These are phyloP conservation scores for Eilema griseolum DNA, from an alignment of 2,888 invertebrate genomes.

Conservation along the genomic window DNA sequence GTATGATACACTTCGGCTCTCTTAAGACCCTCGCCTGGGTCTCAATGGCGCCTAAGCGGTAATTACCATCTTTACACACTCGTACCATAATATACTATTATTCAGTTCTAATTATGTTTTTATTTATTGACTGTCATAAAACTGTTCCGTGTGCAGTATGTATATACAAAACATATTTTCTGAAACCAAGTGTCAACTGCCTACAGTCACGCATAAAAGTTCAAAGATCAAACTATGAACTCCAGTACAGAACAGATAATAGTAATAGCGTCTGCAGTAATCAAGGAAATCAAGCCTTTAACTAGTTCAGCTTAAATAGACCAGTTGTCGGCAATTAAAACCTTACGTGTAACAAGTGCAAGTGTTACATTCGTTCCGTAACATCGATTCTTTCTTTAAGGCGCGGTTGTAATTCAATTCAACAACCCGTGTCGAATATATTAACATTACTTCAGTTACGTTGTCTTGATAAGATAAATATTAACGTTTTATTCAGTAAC, in stretches of 20 bases:
- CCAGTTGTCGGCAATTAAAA: conserved; percentile 53
- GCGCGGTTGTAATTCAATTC: background rate
- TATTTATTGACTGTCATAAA: background rate
- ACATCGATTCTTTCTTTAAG: conserved; percentile 70
- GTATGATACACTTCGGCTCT: no score
- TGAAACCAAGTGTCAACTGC: background rate
- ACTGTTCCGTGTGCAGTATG: background rate
- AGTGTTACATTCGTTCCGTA: conserved; percentile 82
- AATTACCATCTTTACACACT: no score
- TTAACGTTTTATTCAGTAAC: background rate
- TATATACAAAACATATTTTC: background rate
- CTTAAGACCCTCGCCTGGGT: no score
- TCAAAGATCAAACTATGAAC: conserved; percentile 15
- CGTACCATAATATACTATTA: no score
- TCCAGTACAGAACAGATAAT: no score
- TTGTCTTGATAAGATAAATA: background rate
- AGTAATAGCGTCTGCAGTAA: no score
- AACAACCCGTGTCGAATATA: background rate
- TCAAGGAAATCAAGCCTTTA: conserved; percentile 45
- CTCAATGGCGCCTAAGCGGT: no score
- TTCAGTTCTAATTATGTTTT: background rate
- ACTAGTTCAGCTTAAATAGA: conserved; percentile 52
- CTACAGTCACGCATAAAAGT: background rate
- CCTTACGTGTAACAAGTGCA: conserved; percentile 69
- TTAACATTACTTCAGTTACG: background rate